Evolutionary conservation across 37 sponge, comb jelly and placozoan species (phyloP), one percentile per base, ranked within the genome.

Genomic region (Chondrosia reniformis): DNA sequence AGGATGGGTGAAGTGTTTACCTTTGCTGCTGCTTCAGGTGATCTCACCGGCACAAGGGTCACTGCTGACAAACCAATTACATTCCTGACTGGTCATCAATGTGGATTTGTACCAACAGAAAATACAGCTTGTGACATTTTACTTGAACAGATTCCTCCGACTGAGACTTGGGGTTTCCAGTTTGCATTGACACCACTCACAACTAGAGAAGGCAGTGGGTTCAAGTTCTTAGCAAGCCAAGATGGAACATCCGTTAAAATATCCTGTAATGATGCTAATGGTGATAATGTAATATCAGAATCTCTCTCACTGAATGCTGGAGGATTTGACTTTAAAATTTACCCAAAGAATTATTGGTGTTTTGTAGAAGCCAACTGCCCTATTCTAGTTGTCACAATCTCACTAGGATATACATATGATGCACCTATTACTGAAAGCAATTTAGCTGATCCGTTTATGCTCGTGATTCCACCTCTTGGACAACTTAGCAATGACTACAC

Each of bases 381-480:
- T 4, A 30, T 89, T 17, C 41, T 74, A 17, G 81, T 89, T 25
- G 63, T 63, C 22, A 79, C 81, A 45, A 77, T 65, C 64, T 49
- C 66, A 9, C 30, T 62, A 25, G 88, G 80, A 49, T 21, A 78
- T 44, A 33, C 33, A 15, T 7, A 38, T 33, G 66, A 75, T 46
- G 41, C 17, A 1, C 27, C 32, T 22, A 24, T 2, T 8, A 17
- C 67, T 59, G n/a, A n/a, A n/a, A n/a, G n/a, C n/a, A n/a, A n/a
- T n/a, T n/a, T n/a, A n/a, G 77, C 79, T 6, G 92, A 87, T 69
- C 88, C 88, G 31, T 83, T 84, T 45, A 84, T 91, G 81, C 61
- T 57, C 49, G 73, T 81, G 40, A 45, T 91, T 22, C 85, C 88
- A 34, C 80, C 92, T 28, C 45, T 87, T 81, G 84, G 86, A 57